Evolutionary conservation across 1,140 invertebrate genomes (phyloP).

Genomic region (Pseudoatta argentina): DNA sequence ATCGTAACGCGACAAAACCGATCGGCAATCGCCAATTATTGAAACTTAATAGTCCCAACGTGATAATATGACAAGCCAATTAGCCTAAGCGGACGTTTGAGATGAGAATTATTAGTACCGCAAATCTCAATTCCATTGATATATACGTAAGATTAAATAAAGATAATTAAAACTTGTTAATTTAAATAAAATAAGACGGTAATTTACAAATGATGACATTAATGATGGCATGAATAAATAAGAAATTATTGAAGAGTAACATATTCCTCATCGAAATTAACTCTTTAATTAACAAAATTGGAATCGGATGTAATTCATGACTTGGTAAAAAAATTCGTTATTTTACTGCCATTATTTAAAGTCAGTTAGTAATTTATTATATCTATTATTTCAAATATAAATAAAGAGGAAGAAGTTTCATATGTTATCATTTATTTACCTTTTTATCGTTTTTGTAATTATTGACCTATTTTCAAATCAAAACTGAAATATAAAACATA

Average conservation of each 20-base stretch:
- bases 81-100: not conserved
- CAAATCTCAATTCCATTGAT: not conserved
- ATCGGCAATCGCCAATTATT: conserved; percentile 47
- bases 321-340: too few species aligned
- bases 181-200: not conserved
- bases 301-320: too few species aligned
- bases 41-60: conserved; percentile 36
- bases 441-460: too few species aligned
- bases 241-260: not conserved
- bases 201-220: not conserved
- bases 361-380: too few species aligned
- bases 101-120: not conserved
- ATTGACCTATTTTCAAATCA: not conserved
- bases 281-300: too few species aligned
- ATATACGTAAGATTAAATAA: not conserved
- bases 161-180: not conserved
- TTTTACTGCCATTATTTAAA: too few species aligned
- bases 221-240: not conserved
- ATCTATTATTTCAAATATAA: too few species aligned
- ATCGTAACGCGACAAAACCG: conserved; percentile 43
- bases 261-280: too few species aligned
- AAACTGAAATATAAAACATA: not conserved
- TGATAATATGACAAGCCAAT: conserved; percentile 38
- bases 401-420: too few species aligned
- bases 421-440: too few species aligned